Conservation (phyloP, 92 coral and sea anemone genomes). For the Bergia puertoricense region DNA sequence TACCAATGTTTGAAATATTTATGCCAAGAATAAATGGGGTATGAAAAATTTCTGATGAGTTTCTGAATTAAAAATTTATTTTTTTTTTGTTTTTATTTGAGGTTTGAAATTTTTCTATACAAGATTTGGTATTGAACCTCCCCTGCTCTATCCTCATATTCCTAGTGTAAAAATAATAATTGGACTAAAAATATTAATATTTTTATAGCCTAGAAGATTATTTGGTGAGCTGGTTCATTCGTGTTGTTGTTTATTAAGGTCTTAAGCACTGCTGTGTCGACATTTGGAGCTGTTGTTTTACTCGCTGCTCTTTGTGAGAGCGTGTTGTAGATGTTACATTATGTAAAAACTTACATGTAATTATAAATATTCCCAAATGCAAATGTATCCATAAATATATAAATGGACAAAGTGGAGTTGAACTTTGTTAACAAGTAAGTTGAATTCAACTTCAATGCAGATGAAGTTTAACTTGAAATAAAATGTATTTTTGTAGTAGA, state of each 20-base stretch:
- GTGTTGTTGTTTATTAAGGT: background rate
- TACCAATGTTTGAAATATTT: too few relatives aligned
- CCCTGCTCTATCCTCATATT: too few relatives aligned
- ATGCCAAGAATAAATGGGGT: too few relatives aligned
- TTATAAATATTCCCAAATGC: background rate
- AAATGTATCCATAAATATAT: background rate
- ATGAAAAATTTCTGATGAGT: too few relatives aligned
- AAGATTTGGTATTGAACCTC: too few relatives aligned
- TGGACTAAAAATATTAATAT: background rate
- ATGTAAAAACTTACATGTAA: background rate
- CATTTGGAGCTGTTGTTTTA: conserved; percentile 1
- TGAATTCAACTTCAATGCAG: background rate
- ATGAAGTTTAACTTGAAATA: background rate
- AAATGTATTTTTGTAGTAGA: background rate
- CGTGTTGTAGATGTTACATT: background rate
- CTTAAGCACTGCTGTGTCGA: background rate
- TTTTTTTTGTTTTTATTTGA: too few relatives aligned
- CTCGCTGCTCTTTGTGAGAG: conserved; percentile 3
- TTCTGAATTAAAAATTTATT: too few relatives aligned
- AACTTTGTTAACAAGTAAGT: too few relatives aligned
- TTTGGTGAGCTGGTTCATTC: background rate
- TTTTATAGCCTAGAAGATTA: background rate
- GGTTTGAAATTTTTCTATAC: too few relatives aligned
- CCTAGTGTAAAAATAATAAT: too few relatives aligned
- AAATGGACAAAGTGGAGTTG: background rate